These are phyloP conservation scores for Galleria mellonella DNA, from an alignment of 1,140 invertebrate genomes.

Conservation along the genomic window DNA sequence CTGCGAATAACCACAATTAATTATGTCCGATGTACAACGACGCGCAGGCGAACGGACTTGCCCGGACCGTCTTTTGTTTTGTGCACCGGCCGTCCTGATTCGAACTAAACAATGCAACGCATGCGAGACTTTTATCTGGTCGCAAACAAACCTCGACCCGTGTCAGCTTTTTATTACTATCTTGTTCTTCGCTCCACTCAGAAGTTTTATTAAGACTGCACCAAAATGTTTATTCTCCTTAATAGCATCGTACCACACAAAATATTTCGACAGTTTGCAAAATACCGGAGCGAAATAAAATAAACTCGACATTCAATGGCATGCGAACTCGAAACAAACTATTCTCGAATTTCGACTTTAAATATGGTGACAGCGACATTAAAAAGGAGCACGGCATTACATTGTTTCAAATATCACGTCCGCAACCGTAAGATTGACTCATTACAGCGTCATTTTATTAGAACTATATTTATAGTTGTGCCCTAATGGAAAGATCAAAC, in stretches of 20 bases:
- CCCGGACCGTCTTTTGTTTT: conserved; percentile 46
- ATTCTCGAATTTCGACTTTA: too few relatives aligned
- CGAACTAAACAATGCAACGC: conserved; percentile 46
- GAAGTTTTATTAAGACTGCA: conserved; percentile 46
- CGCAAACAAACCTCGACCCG: conserved; percentile 28
- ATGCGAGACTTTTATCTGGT: conserved; percentile 41
- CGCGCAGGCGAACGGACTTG: conserved; percentile 16
- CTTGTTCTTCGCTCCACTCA: conserved; percentile 15
- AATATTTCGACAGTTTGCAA: conserved; percentile 32
- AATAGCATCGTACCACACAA: neutral
- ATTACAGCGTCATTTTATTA: conserved; percentile 50
- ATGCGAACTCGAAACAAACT: too few relatives aligned
- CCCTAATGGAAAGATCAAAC: conserved; percentile 72
- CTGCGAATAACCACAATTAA: conserved; percentile 61
- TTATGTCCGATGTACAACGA: conserved; percentile 43
- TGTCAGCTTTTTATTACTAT: conserved; percentile 27
- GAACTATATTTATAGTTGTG: conserved; percentile 57
- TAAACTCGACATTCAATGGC: too few relatives aligned
- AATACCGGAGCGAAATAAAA: conserved; percentile 12
- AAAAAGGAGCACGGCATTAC: conserved; percentile 9
- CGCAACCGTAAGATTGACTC: conserved; percentile 41
- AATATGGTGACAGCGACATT: neutral
- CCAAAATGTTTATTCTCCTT: conserved; percentile 16
- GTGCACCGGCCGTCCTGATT: neutral
- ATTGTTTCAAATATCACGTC: conserved; percentile 26